Percentiles rank a stretch among this genome's conserved stretches.
Evolutionary conservation across 2,113 vertebrate genomes (phyloP).

Genomic region (Gopherus evgoodei): DNA sequence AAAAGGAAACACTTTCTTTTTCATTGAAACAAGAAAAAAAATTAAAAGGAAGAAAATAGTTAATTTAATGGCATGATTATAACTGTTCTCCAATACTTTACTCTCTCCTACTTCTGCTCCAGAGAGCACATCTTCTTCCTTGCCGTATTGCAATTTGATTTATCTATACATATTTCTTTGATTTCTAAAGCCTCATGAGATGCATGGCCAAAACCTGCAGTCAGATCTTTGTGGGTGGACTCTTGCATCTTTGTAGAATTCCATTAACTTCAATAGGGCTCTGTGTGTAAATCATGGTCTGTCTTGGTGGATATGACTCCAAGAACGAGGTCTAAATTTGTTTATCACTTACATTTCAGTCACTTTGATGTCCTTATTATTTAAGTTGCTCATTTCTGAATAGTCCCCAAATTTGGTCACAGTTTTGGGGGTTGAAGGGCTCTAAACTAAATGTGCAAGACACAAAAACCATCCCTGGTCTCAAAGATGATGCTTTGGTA

Average conservation of each 20-base stretch:
- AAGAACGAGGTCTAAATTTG: not conserved
- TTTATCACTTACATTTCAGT: not conserved
- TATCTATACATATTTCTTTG: not conserved
- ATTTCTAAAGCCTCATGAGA: not conserved
- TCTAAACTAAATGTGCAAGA: not conserved
- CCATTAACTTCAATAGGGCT: not conserved
- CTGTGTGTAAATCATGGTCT: not conserved
- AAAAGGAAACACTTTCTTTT: not conserved
- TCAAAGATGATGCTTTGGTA: not conserved
- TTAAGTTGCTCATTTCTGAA: not conserved
- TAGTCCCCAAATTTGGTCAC: not conserved
- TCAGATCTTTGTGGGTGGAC: not conserved
- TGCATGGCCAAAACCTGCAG: not conserved
- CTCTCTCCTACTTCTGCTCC: not conserved
- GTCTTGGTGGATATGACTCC: not conserved
- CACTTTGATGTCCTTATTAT: not conserved
- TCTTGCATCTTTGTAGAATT: not conserved
- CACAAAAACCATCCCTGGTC: not conserved
- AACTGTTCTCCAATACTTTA: not conserved
- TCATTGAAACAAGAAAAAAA: accelerated
- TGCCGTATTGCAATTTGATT: not conserved
- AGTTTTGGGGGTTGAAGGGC: not conserved
- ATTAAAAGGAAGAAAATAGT: not conserved
- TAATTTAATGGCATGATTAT: not conserved
- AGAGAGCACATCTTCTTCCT: not conserved